Conservation (phyloP, 1,140 invertebrate species). For the Drosophila funebris region DNA sequence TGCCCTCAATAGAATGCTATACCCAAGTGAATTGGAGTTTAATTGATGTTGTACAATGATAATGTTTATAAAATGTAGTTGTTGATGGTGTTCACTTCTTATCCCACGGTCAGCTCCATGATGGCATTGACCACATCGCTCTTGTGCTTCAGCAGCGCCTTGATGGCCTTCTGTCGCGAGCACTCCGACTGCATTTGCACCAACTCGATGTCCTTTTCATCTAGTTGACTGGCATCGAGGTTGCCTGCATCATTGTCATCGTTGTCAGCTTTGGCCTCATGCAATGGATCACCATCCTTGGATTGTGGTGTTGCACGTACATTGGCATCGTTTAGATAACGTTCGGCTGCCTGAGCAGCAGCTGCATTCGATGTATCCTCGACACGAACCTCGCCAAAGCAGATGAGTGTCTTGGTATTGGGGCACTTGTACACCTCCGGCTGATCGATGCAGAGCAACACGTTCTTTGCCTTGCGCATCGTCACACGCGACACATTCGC, state of each 20-base stretch:
- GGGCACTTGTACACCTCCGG: constrained; percentile 55
- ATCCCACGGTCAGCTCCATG: constrained; percentile 55
- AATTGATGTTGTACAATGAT: not conserved
- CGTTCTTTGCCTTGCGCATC: constrained; percentile 62
- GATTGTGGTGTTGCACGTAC: not conserved
- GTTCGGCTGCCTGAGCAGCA: constrained; percentile 43
- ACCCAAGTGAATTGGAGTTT: not conserved
- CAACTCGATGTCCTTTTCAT: constrained; percentile 65
- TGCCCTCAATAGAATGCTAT: not conserved
- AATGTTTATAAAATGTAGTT: not conserved
- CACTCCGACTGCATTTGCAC: constrained; percentile 61
- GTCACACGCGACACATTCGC: constrained; percentile 48
- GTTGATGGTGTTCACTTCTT: not conserved
- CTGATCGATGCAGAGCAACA: constrained; percentile 51
- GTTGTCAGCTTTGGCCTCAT: not conserved
- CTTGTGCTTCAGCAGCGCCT: constrained; percentile 50
- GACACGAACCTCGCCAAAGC: constrained; percentile 50
- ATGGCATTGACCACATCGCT: constrained; percentile 72
- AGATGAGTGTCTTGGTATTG: constrained; percentile 45
- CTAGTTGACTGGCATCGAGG: constrained; percentile 2
- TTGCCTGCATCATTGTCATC: constrained; percentile 2
- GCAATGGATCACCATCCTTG: not conserved
- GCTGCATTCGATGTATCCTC: constrained; percentile 50
- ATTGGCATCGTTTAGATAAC: constrained; percentile 11
- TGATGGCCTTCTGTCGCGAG: constrained; percentile 54